Conservation (phyloP, 2,797 vertebrate genomes). For the Coreius guichenoti region DNA sequence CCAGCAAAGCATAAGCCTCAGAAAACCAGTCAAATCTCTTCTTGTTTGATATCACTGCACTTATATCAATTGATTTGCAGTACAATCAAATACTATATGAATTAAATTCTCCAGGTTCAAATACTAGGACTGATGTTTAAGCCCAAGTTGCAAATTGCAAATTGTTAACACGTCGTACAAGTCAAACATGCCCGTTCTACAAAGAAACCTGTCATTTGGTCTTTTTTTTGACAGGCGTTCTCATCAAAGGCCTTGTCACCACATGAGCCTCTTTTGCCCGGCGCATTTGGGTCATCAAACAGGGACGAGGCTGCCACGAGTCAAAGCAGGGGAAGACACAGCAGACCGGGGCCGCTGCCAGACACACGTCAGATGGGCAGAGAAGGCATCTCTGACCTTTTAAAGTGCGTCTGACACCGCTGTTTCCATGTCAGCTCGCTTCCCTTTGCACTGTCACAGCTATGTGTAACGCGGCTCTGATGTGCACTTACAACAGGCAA, state of each 20-base stretch:
- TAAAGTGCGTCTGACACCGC: conserved; percentile 71
- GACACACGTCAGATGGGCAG: conserved; percentile 62
- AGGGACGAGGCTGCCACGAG: conserved; percentile 50
- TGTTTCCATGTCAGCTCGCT: conserved; percentile 76
- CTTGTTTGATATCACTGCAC: not conserved
- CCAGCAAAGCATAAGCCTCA: not conserved
- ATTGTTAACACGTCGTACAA: conserved; percentile 8
- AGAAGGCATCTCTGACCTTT: conserved; percentile 71
- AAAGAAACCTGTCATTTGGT: conserved; percentile 69
- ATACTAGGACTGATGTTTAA: not conserved
- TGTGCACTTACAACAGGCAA: conserved; percentile 60
- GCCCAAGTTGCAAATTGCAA: conserved; percentile 5
- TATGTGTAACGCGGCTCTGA: conserved; percentile 52
- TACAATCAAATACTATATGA: not conserved
- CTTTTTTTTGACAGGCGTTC: conserved; percentile 16
- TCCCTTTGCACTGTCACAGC: conserved; percentile 76
- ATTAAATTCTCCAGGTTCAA: not conserved
- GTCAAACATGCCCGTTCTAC: conserved; percentile 64
- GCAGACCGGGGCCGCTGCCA: conserved; percentile 63
- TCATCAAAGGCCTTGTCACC: conserved; percentile 55
- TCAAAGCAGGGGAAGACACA: conserved; percentile 58
- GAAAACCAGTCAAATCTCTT: conserved; percentile 18
- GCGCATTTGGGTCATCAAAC: conserved; percentile 71
- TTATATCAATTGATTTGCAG: conserved; percentile 7
- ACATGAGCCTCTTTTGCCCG: conserved; percentile 71